Conservation (phyloP, 2,888 invertebrate species). For the Melinaea menophilus region DNA sequence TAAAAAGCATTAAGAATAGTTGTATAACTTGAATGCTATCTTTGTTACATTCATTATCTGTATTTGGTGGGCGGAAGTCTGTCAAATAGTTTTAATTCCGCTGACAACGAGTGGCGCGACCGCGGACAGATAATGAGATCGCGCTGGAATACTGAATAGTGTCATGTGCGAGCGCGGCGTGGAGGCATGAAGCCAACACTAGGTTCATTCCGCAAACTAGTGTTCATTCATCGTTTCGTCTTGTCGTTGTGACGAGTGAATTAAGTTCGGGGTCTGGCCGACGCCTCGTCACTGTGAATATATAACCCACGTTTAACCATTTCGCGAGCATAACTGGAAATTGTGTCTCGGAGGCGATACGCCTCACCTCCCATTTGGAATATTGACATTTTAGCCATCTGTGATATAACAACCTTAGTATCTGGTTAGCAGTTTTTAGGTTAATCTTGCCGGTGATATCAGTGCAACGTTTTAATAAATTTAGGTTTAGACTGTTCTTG, state of each 20-base stretch:
- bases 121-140: constrained; percentile 11
- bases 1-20: too few relatives aligned
- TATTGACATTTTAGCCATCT: constrained; percentile 67
- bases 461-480: constrained; percentile 50
- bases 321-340: constrained; percentile 57
- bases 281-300: constrained; percentile 63
- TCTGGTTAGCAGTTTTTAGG: constrained; percentile 62
- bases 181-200: constrained; percentile 28
- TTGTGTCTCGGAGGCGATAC: constrained; percentile 54
- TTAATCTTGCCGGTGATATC: constrained; percentile 68
- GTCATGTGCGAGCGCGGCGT: constrained; percentile 31
- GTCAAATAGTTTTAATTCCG: constrained; percentile 19
- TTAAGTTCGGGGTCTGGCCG: constrained; percentile 49
- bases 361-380: constrained; percentile 49
- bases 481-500: constrained; percentile 41
- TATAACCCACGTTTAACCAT: constrained; percentile 59
- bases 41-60: constrained; percentile 2
- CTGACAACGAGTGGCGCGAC: constrained; percentile 16
- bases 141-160: constrained; percentile 20
- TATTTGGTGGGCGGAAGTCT: constrained; percentile 12
- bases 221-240: constrained; percentile 31
- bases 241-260: constrained; percentile 48
- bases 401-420: constrained; percentile 67
- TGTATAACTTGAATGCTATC: too few relatives aligned
- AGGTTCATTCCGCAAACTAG: constrained; percentile 6